A percentile compares a stretch with the other conserved stretches of the same genome.
phyloP scores from a whole-genome alignment of 1,140 invertebrate genomes.

The Delia radicum region DNA sequence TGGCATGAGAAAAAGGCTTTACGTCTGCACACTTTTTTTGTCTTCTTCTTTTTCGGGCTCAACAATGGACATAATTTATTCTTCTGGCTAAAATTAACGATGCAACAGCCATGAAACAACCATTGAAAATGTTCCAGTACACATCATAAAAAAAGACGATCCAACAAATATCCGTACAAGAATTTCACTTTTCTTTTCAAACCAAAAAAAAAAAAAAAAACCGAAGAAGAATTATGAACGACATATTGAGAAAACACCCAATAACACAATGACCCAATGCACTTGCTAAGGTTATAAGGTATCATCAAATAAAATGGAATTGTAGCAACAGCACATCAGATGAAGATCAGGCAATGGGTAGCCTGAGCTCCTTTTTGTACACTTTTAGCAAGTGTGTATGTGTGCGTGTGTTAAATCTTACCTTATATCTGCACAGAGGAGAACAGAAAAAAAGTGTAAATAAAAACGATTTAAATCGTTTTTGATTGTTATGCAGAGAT shows the following conservation, averaged over 20 bases:
- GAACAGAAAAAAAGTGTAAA: not conserved
- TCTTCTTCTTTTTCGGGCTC: not conserved
- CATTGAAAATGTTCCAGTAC: not conserved
- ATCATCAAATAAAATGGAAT: not conserved
- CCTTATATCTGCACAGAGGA: not conserved
- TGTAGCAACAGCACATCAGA: not conserved
- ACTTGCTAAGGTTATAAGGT: slow-evolving; percentile 21
- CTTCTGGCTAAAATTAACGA: slow-evolving; percentile 11
- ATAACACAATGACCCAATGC: slow-evolving; percentile 23
- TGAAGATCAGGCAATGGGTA: not conserved
- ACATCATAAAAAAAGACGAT: not conserved
- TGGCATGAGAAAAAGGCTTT: not conserved
- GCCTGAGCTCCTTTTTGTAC: not conserved
- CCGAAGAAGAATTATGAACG: not conserved
- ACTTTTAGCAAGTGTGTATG: not conserved
- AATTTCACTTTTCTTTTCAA: slow-evolving; percentile 24
- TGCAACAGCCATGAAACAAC: not conserved
- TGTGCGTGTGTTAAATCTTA: no score
- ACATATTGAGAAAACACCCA: slow-evolving; percentile 5
- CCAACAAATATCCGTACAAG: not conserved
- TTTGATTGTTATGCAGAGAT: slow-evolving; percentile 20
- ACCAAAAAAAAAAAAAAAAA: not conserved
- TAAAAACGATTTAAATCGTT: slow-evolving; percentile 20
- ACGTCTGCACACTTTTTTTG: not conserved
- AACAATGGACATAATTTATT: slow-evolving; percentile 21